Percentiles rank a stretch among this genome's conserved stretches.
phyloP scores from a whole-genome alignment of 2,888 invertebrate genomes.

The Mantis religiosa region DNA sequence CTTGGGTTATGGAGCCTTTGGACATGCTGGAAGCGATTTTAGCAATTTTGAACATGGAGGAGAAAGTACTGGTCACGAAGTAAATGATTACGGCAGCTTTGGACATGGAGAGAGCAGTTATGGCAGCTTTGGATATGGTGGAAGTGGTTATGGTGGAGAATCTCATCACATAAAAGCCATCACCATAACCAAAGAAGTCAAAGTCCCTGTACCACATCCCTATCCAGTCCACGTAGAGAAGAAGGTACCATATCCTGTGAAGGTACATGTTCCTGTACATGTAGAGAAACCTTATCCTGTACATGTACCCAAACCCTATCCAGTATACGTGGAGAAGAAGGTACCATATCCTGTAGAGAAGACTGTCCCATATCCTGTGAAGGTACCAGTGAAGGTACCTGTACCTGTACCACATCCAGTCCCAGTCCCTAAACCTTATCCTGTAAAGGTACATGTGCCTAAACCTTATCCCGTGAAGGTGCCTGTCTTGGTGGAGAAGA shows the following conservation, averaged over 20 bases:
- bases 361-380: not conserved
- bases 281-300: slow-evolving; percentile 7
- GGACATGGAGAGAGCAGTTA: not conserved
- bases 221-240: slow-evolving; percentile 1
- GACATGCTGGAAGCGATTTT: not conserved
- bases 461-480: slow-evolving; percentile 7
- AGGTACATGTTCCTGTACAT: not conserved
- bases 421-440: slow-evolving; percentile 2
- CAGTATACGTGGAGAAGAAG: not conserved
- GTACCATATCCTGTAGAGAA: slow-evolving; percentile 6
- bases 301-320: slow-evolving; percentile 2
- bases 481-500: slow-evolving; percentile 1
- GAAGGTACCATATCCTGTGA: not conserved
- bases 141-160: not conserved
- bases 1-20: not conserved
- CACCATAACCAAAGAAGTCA: slow-evolving; percentile 4
- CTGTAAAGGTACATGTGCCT: not conserved
- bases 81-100: not conserved
- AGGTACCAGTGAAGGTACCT: not conserved
- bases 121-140: not conserved
- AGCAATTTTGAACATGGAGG: not conserved
- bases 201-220: slow-evolving; percentile 4
- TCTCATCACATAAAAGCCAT: not conserved
- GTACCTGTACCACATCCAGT: slow-evolving; percentile 1
- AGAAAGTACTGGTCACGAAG: not conserved